Evolutionary conservation across 2,888 invertebrate species (phyloP).

Genomic region (Prenolepis imparis): DNA sequence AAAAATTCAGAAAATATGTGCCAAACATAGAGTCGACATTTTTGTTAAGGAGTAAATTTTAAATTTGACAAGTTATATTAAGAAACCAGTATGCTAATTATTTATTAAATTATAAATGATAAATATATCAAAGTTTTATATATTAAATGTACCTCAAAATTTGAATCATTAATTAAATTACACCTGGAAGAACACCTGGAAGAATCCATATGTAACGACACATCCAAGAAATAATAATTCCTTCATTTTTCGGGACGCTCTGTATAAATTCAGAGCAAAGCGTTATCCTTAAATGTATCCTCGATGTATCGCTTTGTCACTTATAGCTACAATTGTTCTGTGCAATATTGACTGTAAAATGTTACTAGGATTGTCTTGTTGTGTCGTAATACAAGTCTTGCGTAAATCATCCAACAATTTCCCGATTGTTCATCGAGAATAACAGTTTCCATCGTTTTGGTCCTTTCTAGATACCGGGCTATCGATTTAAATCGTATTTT

Average conservation of each 20-base stretch:
- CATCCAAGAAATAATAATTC: slow-evolving; percentile 14
- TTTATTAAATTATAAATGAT: slow-evolving; percentile 11
- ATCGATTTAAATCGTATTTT: slow-evolving; percentile 34
- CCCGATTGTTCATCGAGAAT: slow-evolving; percentile 40
- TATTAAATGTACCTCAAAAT: slow-evolving; percentile 4
- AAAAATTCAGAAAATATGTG: background rate
- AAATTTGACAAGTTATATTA: background rate
- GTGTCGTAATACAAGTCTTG: slow-evolving; percentile 58
- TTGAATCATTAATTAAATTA: slow-evolving; percentile 8
- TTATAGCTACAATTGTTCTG: slow-evolving; percentile 62
- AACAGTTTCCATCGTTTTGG: slow-evolving; percentile 55
- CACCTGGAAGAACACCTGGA: background rate
- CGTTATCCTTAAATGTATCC: slow-evolving; percentile 59
- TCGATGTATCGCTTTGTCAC: slow-evolving; percentile 69
- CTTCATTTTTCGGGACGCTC: slow-evolving; percentile 31
- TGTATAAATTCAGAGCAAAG: slow-evolving; percentile 29
- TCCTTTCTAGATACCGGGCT: slow-evolving; percentile 50
- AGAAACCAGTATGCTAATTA: background rate
- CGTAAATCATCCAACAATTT: slow-evolving; percentile 55
- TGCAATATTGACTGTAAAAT: slow-evolving; percentile 70
- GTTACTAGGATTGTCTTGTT: slow-evolving; percentile 75
- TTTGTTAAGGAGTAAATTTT: background rate
- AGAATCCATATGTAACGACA: slow-evolving; percentile 20
- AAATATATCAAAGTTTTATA: slow-evolving; percentile 16
- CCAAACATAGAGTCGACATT: background rate